Percentiles rank a stretch among this genome's conserved stretches.
phyloP scores from a whole-genome alignment of 1,140 invertebrate species.

The Geopemphigus sp. region DNA sequence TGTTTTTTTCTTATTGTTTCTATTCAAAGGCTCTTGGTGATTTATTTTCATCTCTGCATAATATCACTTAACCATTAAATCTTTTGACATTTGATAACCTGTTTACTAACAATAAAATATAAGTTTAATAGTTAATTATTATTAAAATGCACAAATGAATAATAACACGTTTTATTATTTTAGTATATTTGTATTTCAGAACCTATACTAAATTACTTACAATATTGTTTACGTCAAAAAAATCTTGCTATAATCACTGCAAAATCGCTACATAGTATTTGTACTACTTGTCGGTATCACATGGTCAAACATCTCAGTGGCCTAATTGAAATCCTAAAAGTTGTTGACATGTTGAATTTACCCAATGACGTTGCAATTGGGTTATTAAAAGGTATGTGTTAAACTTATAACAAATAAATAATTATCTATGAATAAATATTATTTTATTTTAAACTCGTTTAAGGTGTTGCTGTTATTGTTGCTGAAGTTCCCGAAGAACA shows the following conservation, averaged over 20 bases:
- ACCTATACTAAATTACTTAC: slow-evolving; percentile 75
- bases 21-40: too few relatives aligned
- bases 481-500: slow-evolving; percentile 63
- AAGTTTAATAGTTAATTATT: background rate
- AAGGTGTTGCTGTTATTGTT: slow-evolving; percentile 68
- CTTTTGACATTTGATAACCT: too few relatives aligned
- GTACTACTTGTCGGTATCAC: slow-evolving; percentile 73
- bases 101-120: background rate
- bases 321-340: slow-evolving; percentile 62
- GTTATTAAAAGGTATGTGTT: slow-evolving; percentile 70
- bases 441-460: slow-evolving; percentile 35
- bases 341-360: slow-evolving; percentile 77
- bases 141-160: background rate
- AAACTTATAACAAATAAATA: too few relatives aligned
- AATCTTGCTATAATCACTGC: slow-evolving; percentile 76
- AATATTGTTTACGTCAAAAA: slow-evolving; percentile 70
- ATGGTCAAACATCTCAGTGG: slow-evolving; percentile 79
- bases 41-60: too few relatives aligned
- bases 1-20: too few relatives aligned
- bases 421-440: background rate
- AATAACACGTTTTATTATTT: slow-evolving; percentile 25
- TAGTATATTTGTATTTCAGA: slow-evolving; percentile 57
- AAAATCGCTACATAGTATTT: slow-evolving; percentile 71
- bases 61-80: too few relatives aligned
- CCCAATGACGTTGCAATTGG: slow-evolving; percentile 78